Percentiles rank a stretch among this genome's conserved stretches.
Conservation (phyloP, 30 jellyfish, hydroid and myxozoan species). For the Sanderia malayensis region DNA sequence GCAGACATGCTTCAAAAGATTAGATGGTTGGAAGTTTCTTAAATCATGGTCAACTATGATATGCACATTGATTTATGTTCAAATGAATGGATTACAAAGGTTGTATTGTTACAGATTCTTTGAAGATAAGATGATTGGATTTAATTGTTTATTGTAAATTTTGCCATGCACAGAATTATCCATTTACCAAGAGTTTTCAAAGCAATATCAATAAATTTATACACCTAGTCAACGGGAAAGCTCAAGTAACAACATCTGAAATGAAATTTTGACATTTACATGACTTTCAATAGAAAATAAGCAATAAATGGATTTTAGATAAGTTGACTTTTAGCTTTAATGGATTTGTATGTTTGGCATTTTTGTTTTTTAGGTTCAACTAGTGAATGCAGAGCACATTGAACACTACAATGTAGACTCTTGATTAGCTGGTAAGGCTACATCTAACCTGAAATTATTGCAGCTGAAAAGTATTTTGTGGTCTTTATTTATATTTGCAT, state of each 20-base stretch:
- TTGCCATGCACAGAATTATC: not conserved
- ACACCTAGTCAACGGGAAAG: too few species aligned
- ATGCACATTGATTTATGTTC: not conserved
- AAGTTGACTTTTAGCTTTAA: not conserved
- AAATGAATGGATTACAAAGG: conserved; percentile 7
- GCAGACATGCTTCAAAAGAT: conserved; percentile 24
- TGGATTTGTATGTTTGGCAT: not conserved
- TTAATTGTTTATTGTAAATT: too few species aligned
- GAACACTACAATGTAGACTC: conserved; percentile 1
- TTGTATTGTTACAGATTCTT: conserved; percentile 22
- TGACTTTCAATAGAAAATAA: not conserved
- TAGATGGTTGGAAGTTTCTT: too few species aligned
- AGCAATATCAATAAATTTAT: not conserved
- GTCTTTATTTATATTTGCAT: not conserved
- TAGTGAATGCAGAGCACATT: not conserved
- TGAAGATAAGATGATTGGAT: not conserved
- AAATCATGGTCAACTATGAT: too few species aligned
- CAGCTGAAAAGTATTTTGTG: conserved; percentile 23
- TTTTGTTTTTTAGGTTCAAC: conserved; percentile 9
- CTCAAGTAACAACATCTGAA: too few species aligned
- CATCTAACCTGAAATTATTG: conserved; percentile 16
- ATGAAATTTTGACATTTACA: too few species aligned
- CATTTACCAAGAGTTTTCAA: not conserved
- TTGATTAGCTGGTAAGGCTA: conserved; percentile 51
- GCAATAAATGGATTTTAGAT: not conserved